A percentile compares a stretch with the other conserved stretches of the same genome.
Evolutionary conservation across 2,888 invertebrate species (phyloP).

Genomic region (Papilio elwesi): DNA sequence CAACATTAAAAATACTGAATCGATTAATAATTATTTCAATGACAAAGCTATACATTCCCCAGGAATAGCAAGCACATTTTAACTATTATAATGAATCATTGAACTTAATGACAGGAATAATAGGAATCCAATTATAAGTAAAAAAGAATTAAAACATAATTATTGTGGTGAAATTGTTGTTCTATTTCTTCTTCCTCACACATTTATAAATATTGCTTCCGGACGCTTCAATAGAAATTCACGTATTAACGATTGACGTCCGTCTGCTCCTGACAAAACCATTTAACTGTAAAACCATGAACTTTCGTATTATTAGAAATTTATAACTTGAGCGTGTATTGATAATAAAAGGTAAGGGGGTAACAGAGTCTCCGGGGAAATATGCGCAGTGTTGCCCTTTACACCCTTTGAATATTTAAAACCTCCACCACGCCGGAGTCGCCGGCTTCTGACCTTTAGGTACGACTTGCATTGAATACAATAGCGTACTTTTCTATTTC

Average conservation of each 20-base stretch:
- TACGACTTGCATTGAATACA: conserved; percentile 47
- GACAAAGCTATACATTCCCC: no score
- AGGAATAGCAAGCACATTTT: no score
- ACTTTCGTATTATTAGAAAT: conserved; percentile 28
- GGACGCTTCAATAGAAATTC: not conserved
- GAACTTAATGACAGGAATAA: no score
- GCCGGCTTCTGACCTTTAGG: conserved; percentile 52
- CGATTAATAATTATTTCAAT: no score
- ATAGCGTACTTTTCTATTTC: conserved; percentile 41
- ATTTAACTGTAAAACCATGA: conserved; percentile 9
- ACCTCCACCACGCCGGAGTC: conserved; percentile 58
- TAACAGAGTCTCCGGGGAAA: conserved; percentile 72
- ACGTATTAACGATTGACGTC: not conserved
- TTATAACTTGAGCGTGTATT: conserved; percentile 35
- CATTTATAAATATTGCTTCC: not conserved
- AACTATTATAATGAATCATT: no score
- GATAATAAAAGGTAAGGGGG: conserved; percentile 45
- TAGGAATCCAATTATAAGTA: no score
- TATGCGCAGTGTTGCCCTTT: conserved; percentile 78
- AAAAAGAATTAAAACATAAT: no score
- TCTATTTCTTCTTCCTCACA: not conserved
- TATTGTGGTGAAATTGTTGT: no score
- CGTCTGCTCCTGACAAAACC: not conserved
- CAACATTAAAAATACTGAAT: no score
- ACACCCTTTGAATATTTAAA: conserved; percentile 82